Evolutionary conservation across 23 tunicate genomes (phyloP).

Genomic region (Ascidia mentula): DNA sequence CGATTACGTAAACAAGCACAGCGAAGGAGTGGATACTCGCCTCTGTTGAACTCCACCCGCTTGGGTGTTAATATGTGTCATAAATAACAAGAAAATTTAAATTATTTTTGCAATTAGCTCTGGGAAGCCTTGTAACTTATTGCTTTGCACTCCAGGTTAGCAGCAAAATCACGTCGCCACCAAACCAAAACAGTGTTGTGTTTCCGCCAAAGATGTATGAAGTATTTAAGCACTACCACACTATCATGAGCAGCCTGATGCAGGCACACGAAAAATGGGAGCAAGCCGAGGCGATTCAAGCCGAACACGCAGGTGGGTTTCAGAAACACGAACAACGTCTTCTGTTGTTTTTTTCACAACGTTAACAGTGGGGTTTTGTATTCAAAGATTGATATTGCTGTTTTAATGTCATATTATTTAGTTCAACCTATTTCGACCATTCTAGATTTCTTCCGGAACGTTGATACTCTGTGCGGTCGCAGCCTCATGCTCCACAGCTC

Average conservation of each 20-base stretch:
- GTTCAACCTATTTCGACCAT: background rate
- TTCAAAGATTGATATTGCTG: no score
- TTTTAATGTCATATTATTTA: background rate
- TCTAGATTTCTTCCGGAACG: slow-evolving; percentile 71
- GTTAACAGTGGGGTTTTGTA: background rate
- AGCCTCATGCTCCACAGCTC: slow-evolving; percentile 55
- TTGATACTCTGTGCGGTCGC: slow-evolving; percentile 54
- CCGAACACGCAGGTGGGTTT: slow-evolving; percentile 52
- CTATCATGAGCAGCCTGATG: slow-evolving; percentile 53
- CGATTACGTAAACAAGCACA: no score
- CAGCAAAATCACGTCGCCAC: slow-evolving; percentile 70
- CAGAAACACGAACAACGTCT: no score
- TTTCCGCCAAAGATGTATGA: slow-evolving; percentile 61
- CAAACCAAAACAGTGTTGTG: slow-evolving; percentile 31
- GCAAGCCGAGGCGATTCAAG: slow-evolving; percentile 37
- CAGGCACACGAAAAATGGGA: slow-evolving; percentile 86
- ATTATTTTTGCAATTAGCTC: no score
- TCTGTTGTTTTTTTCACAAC: background rate
- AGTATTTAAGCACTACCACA: slow-evolving; percentile 56
- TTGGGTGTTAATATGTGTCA: no score
- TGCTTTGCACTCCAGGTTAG: background rate
- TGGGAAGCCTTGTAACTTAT: background rate
- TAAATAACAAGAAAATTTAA: no score
- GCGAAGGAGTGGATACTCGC: no score
- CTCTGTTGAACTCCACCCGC: no score